Conservation (phyloP, 2,797 vertebrate genomes). For the Gouania willdenowi region DNA sequence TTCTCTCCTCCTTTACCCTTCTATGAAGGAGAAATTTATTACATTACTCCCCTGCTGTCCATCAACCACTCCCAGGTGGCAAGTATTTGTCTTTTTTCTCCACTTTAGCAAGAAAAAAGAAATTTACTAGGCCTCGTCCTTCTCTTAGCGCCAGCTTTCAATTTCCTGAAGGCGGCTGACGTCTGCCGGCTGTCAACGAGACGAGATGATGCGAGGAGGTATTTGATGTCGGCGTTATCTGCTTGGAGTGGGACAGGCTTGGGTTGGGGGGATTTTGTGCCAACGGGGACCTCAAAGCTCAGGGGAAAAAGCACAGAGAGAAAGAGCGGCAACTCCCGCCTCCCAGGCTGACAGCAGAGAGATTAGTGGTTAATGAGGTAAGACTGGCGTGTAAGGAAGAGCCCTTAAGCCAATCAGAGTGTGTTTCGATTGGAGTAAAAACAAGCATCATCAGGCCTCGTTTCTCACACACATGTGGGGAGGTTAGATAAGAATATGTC, state of each 20-base stretch:
- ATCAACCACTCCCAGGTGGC: constrained; percentile 30
- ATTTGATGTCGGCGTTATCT: constrained; percentile 40
- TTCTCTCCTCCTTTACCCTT: constrained; percentile 3
- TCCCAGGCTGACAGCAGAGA: constrained; percentile 59
- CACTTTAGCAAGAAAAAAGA: constrained; percentile 14
- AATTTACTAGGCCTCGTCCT: constrained; percentile 31
- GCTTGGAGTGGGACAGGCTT: constrained; percentile 11
- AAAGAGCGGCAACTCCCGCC: constrained; percentile 47
- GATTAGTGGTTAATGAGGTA: constrained; percentile 69
- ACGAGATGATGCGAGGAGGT: constrained; percentile 12
- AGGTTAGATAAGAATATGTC: constrained; percentile 42
- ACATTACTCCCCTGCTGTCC: constrained; percentile 39
- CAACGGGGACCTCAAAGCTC: constrained; percentile 37
- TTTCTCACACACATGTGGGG: constrained; percentile 41
- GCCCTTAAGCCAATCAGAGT: constrained; percentile 53
- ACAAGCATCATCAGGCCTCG: constrained; percentile 24
- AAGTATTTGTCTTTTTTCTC: constrained; percentile 1
- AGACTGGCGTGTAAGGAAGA: constrained; percentile 42
- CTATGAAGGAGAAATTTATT: constrained; percentile 34
- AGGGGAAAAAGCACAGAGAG: constrained; percentile 34
- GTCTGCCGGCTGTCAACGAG: constrained; percentile 39
- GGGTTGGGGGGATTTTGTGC: constrained; percentile 11
- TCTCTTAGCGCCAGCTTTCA: constrained; percentile 26
- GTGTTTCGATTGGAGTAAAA: constrained; percentile 26
- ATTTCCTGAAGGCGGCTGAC: constrained; percentile 58